Conservation (phyloP, 2,113 vertebrate genomes). For the Bufo gargarizans region DNA sequence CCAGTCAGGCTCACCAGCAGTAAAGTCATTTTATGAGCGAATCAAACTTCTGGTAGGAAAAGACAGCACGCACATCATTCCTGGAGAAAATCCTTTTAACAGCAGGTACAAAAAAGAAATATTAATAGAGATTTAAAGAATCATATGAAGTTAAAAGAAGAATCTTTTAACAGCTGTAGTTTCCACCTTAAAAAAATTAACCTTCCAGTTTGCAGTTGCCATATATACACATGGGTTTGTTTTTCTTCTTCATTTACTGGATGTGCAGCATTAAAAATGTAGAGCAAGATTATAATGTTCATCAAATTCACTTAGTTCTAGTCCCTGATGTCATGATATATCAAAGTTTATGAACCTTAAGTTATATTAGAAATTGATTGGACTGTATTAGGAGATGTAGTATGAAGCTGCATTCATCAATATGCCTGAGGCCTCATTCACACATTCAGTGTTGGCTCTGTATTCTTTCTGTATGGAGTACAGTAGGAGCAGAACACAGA, state of each 20-base stretch:
- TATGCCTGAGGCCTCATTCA: background rate
- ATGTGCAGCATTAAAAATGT: background rate
- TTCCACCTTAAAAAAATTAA: slow-evolving; percentile 2
- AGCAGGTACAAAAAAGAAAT: slow-evolving; percentile 78
- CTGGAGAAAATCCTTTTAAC: slow-evolving; percentile 95
- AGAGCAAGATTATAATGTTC: background rate
- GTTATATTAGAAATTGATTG: too few species aligned
- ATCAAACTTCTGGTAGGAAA: slow-evolving; percentile 94
- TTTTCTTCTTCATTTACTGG: background rate
- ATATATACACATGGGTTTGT: background rate
- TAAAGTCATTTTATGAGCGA: slow-evolving; percentile 94
- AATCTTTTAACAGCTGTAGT: slow-evolving; percentile 31
- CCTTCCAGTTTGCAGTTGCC: background rate
- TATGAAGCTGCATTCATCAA: background rate
- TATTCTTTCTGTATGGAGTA: background rate
- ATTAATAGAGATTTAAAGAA: slow-evolving; percentile 46
- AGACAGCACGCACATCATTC: slow-evolving; percentile 96
- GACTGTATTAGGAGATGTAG: too few species aligned
- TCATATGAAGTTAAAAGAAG: slow-evolving; percentile 39
- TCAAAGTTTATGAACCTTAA: too few species aligned
- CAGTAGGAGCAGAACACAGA: background rate
- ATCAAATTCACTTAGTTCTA: too few species aligned
- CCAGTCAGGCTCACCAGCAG: slow-evolving; percentile 76
- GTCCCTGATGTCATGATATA: too few species aligned
- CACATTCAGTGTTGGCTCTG: too few species aligned